phyloP scores from a whole-genome alignment of 64 coral and sea anemone genomes.

The Porites australiensis region DNA sequence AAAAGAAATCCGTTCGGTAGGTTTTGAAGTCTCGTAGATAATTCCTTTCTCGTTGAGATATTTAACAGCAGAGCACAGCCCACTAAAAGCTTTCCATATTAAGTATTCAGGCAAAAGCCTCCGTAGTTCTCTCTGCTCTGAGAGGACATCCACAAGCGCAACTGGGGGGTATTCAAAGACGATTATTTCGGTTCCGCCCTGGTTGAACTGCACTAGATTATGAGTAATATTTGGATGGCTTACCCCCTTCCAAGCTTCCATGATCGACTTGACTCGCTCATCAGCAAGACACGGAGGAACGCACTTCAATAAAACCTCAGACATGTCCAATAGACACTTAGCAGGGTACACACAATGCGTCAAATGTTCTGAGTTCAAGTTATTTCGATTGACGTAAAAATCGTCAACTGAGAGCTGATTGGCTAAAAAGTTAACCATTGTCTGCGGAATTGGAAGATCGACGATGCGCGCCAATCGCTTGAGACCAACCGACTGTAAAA shows the following conservation, averaged over 20 bases:
- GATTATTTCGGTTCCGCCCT: constrained; percentile 79
- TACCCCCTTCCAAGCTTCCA: constrained; percentile 71
- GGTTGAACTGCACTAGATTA: constrained; percentile 58
- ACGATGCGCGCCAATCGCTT: constrained; percentile 84
- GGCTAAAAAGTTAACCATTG: constrained; percentile 78
- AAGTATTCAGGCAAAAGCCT: constrained; percentile 79
- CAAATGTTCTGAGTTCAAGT: constrained; percentile 75
- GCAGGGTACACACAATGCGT: constrained; percentile 88
- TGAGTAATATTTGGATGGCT: constrained; percentile 79
- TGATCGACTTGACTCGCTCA: constrained; percentile 60
- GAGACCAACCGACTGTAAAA: constrained; percentile 80
- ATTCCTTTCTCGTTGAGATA: constrained; percentile 81
- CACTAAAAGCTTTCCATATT: constrained; percentile 87
- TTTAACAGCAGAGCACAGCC: constrained; percentile 68
- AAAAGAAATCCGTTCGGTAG: constrained; percentile 68
- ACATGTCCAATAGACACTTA: constrained; percentile 94
- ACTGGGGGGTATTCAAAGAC: constrained; percentile 90
- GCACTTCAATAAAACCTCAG: constrained; percentile 79
- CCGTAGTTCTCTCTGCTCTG: constrained; percentile 36
- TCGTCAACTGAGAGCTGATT: constrained; percentile 86
- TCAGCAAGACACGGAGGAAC: constrained; percentile 64
- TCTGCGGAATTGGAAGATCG: constrained; percentile 82
- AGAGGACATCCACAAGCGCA: constrained; percentile 68
- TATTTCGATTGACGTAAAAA: constrained; percentile 89
- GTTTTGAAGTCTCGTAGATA: constrained; percentile 62